Percentiles rank a stretch among this genome's conserved stretches.
Evolutionary conservation across 2,113 vertebrate species (phyloP).

Genomic region (human): GRCh38 chr5:5920001-5920500

Average conservation of each 20-base stretch:
- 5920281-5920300: too few relatives aligned
- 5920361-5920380: neutral
- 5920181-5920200: neutral
- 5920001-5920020: too few relatives aligned
- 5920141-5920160: neutral
- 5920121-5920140: neutral
- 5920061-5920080: neutral
- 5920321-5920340: accelerated
- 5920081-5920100: neutral
- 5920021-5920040: neutral
- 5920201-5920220: too few relatives aligned
- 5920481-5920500: neutral
- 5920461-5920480: neutral
- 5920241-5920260: accelerated
- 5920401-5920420: too few relatives aligned
- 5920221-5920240: neutral
- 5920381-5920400: neutral
- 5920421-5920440: neutral
- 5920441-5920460: neutral
- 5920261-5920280: accelerated
- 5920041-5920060: neutral
- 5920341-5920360: neutral
- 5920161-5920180: neutral
- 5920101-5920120: neutral
- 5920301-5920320: neutral